Evolutionary conservation across 2,797 vertebrate species (phyloP).

Genomic region (Pogonophryne albipinna): DNA sequence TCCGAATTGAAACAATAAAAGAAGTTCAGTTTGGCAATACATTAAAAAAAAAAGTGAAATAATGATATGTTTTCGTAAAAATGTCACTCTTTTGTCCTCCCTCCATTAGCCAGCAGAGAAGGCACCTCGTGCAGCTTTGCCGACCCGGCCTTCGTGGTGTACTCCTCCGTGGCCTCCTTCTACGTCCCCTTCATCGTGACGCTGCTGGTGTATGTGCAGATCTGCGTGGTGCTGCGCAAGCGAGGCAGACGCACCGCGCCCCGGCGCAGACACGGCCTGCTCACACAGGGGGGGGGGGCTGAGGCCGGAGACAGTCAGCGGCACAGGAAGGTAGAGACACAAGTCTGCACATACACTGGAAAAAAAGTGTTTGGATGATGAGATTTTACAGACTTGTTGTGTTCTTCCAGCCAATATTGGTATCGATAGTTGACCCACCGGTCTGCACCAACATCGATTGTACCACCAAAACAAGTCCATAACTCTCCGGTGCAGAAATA

Average conservation of each 20-base stretch:
- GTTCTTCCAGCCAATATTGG: not conserved
- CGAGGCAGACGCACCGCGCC: slow-evolving; percentile 82
- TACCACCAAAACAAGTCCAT: not conserved
- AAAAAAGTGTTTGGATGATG: not conserved
- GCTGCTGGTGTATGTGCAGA: slow-evolving; percentile 86
- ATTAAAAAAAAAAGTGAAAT: too few species aligned
- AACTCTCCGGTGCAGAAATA: not conserved
- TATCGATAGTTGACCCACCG: not conserved
- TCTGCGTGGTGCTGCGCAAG: slow-evolving; percentile 84
- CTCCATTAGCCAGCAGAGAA: slow-evolving; percentile 72
- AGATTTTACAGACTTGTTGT: not conserved
- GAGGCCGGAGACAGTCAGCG: slow-evolving; percentile 64
- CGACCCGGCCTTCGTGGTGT: slow-evolving; percentile 86
- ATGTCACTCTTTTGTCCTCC: not conserved
- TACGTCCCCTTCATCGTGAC: slow-evolving; percentile 88
- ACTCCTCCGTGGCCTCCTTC: slow-evolving; percentile 88
- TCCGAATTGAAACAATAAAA: not conserved
- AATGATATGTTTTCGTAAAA: not conserved
- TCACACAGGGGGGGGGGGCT: slow-evolving; percentile 21
- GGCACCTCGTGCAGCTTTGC: slow-evolving; percentile 85
- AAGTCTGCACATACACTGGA: not conserved
- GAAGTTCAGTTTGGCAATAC: not conserved
- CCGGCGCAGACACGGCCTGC: slow-evolving; percentile 64
- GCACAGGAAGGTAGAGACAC: slow-evolving; percentile 74
- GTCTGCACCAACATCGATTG: not conserved